A percentile compares a stretch with the other conserved stretches of the same genome.
phyloP scores from a whole-genome alignment of 2,888 invertebrate species.

The Xylota segnis region DNA sequence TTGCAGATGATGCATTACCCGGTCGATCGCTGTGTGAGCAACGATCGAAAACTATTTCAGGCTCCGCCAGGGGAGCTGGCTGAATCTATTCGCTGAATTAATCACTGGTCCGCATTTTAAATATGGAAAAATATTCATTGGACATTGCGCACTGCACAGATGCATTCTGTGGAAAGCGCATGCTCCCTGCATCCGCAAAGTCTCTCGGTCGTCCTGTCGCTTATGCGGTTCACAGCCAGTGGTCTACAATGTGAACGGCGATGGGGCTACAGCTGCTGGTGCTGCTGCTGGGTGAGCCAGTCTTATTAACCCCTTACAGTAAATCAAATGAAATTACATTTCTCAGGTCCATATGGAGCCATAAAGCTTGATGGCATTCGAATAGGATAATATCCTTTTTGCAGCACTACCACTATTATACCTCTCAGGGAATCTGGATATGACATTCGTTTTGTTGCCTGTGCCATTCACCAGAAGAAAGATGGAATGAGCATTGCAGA shows the following conservation, averaged over 20 bases:
- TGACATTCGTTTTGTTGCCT: constrained; percentile 68
- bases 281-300: constrained; percentile 71
- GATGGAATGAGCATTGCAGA: constrained; percentile 56
- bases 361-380: constrained; percentile 75
- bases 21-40: constrained; percentile 35
- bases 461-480: constrained; percentile 1
- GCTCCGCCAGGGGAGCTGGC: constrained; percentile 64
- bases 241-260: constrained; percentile 58
- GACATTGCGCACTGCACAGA: constrained; percentile 63
- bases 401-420: constrained; percentile 31
- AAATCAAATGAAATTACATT: constrained; percentile 76
- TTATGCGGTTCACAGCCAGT: constrained; percentile 72
- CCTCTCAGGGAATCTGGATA: constrained; percentile 55
- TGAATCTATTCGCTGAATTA: constrained; percentile 74
- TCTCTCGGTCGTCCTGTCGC: constrained; percentile 38
- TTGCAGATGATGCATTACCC: constrained; percentile 59
- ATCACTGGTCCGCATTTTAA: constrained; percentile 73
- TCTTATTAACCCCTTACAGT: constrained; percentile 77
- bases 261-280: constrained; percentile 58
- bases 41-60: constrained; percentile 56
- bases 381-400: constrained; percentile 75
- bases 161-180: constrained; percentile 44
- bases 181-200: constrained; percentile 57
- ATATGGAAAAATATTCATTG: constrained; percentile 77
- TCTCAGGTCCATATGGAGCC: constrained; percentile 76